Percentiles rank a stretch among this genome's conserved stretches.
phyloP scores from a whole-genome alignment of 2,113 vertebrate genomes.

The Cnemophilus loriae region DNA sequence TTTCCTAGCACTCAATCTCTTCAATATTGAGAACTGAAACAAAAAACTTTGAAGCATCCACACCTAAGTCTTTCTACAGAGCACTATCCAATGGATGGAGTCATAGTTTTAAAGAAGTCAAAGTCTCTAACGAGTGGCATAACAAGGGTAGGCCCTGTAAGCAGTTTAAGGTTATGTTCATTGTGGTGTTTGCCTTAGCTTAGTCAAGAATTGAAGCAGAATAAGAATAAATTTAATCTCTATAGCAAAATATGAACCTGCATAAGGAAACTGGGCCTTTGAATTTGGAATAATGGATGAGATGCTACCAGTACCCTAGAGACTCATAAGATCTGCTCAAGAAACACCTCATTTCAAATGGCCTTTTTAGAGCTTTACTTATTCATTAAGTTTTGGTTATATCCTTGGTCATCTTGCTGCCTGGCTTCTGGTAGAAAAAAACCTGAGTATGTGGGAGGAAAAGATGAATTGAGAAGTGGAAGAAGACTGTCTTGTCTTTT shows the following conservation, averaged over 20 bases:
- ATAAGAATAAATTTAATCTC: not conserved
- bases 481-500: not conserved
- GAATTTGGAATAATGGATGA: not conserved
- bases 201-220: not conserved
- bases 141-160: not conserved
- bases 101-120: not conserved
- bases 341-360: not conserved
- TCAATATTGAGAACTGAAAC: not conserved
- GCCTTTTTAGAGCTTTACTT: not conserved
- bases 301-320: not conserved
- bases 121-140: not conserved
- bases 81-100: not conserved
- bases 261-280: not conserved
- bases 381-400: not conserved
- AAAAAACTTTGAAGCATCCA: not conserved
- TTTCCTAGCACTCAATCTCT: not conserved
- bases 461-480: not conserved
- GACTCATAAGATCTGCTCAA: not conserved
- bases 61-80: not conserved
- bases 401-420: not conserved
- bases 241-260: not conserved
- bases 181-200: not conserved
- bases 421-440: not conserved
- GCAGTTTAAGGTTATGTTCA: not conserved
- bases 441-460: not conserved